A percentile compares a stretch with the other conserved stretches of the same genome.
Evolutionary conservation across 2,888 invertebrate species (phyloP).

Genomic region (Caenorhabditis imperialis): DNA sequence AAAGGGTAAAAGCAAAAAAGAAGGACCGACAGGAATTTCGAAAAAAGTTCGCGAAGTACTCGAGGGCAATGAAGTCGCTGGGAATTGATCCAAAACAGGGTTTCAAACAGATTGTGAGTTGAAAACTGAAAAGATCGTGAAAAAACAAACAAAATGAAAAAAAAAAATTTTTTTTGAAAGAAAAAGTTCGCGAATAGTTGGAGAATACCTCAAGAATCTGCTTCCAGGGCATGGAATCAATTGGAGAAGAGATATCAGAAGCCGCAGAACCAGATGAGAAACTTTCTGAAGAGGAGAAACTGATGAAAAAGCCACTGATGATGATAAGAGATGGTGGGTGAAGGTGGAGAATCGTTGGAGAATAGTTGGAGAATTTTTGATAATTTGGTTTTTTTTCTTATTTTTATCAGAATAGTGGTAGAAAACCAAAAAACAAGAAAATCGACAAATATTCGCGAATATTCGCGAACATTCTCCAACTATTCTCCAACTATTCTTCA

Average conservation of each 20-base stretch:
- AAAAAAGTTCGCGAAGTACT: slow-evolving; percentile 56
- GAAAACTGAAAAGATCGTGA: background rate
- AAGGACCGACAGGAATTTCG: slow-evolving; percentile 58
- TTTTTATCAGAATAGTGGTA: too few species aligned
- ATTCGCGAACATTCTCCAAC: too few species aligned
- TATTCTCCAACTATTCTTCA: too few species aligned
- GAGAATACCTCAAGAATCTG: too few species aligned
- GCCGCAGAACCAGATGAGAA: slow-evolving; percentile 4
- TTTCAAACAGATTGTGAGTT: slow-evolving; percentile 29
- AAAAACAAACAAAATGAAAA: too few species aligned
- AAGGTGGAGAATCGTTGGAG: slow-evolving; percentile 7
- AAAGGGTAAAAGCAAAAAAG: slow-evolving; percentile 55
- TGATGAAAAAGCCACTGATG: slow-evolving; percentile 58
- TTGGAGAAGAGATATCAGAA: slow-evolving; percentile 22
- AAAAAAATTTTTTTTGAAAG: too few species aligned
- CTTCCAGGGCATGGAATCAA: slow-evolving; percentile 24
- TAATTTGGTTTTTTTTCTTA: too few species aligned
- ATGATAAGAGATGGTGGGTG: slow-evolving; percentile 68
- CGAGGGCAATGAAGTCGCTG: slow-evolving; percentile 43
- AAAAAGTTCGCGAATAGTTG: too few species aligned
- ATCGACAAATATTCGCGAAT: too few species aligned
- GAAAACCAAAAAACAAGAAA: too few species aligned
- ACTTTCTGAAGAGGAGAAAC: slow-evolving; percentile 51
- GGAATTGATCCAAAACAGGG: slow-evolving; percentile 48
- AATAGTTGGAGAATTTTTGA: too few species aligned